These are phyloP conservation scores for Oreochromis spilurus DNA, from an alignment of 2,113 vertebrate species.

Conservation along the genomic window DNA sequence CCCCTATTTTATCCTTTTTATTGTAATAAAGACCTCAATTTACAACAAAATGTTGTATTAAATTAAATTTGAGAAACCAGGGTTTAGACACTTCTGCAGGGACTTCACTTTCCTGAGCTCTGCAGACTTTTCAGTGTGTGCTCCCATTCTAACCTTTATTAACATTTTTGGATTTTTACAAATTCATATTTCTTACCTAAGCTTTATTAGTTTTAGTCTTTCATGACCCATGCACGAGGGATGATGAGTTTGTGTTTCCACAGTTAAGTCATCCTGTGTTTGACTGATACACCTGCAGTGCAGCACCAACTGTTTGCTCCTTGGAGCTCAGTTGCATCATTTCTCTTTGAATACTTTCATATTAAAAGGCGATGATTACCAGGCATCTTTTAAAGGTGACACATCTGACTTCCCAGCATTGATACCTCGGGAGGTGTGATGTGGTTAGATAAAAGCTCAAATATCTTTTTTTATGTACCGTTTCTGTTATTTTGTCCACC, in stretches of 20 bases:
- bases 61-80: neutral
- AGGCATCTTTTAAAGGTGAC: neutral
- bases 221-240: neutral
- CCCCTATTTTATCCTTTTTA: neutral
- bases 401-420: neutral
- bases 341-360: neutral
- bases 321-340: neutral
- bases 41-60: neutral
- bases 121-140: neutral
- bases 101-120: neutral
- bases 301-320: neutral
- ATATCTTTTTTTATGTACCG: neutral
- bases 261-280: neutral
- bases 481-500: neutral
- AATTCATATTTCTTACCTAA: neutral
- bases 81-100: neutral
- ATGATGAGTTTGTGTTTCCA: neutral
- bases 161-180: neutral
- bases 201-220: neutral
- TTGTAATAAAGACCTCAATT: neutral
- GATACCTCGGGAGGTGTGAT: neutral
- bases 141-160: neutral
- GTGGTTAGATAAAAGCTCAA: neutral
- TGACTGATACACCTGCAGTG: neutral
- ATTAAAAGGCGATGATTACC: neutral